Evolutionary conservation across 2,113 vertebrate genomes (phyloP), one percentile per base, ranked within the genome.

Genomic region (Pedionomus torquatus): DNA sequence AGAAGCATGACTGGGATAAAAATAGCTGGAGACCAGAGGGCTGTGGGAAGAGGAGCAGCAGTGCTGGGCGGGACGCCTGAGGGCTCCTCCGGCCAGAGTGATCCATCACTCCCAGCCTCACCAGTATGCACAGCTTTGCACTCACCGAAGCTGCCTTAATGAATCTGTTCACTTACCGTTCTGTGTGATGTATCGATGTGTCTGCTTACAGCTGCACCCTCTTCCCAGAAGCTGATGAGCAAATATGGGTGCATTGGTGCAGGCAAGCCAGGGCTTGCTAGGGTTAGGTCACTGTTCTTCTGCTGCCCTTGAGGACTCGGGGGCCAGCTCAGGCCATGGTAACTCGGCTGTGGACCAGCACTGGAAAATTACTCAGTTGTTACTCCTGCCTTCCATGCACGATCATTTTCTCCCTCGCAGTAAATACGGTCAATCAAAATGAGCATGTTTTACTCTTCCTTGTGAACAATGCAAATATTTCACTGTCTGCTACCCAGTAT

Each of bases 111-210:
- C 3, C 28, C 17, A 48, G 14, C 28, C 55, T 44, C 39, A 4
- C 24, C 3, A 3, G 9, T 18, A 7, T 1, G 17, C 46, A 21
- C 13, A 24, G 63, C 25, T 24, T 24, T 17, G 18, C 14, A 0
- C 14, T 80, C 35, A 7, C 35, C 23, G 2, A 5, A 28, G 44
- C 65, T 52, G 78, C 54, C 41, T 16, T 10, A 3, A 8, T 8
- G 21, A 26, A 4, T 46, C n/a, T n/a, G 19, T 7, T 19, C 63
- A 10, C 1, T 1, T 52, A 5, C 0, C 0, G 0, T 5, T 52
- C 0, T 1, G 3, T 31, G 84, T 31, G 33, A 25, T 3, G 0
- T 2, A 2, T 0, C 0, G 0, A 5, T 0, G 0, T 3, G 37
- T 17, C 51, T 79, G 76, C 64, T 66, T 11, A 2, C 7, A 9